Evolutionary conservation across 2,888 invertebrate genomes (phyloP), one percentile per base, ranked within the genome.

Genomic region (Drosophila birchii): DNA sequence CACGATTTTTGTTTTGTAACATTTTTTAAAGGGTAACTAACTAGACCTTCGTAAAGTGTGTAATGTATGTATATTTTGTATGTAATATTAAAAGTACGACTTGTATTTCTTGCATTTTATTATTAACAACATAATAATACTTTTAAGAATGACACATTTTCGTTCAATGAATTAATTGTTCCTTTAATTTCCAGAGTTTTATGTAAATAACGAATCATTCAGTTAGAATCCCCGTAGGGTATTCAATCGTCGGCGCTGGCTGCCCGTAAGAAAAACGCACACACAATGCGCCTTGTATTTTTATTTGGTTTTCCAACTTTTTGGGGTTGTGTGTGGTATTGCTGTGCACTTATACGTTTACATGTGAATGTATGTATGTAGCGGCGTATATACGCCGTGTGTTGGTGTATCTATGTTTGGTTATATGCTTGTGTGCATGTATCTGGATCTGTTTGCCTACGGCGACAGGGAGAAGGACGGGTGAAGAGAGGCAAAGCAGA

Each of bases 221-320:
- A 3, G 0, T 3, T 4, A 9, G 20, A 20, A 34, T 20, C 20
- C 18, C 9, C 9, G 36, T 44, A 66, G 88, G 51, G 59, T 61
- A 78, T 62, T 20, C 7, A n/a, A 1, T 43, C 41, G 58, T 79
- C 80, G 83, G 56, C 66, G 49, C 54, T 34, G 3, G 26, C 14
- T 18, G 26, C 14, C 38, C n/a, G 49, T 45, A 51, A 72, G 67
- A 72, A 75, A 70, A 78, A 79, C 72, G 75, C 64, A 68, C 71
- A 87, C 68, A 71, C 74, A 82, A 71, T 74, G 68, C 79, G 86
- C 84, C 79, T 86, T 76, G 86, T 88, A 78, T 88, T 84, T 84
- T 84, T 84, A 80, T 84, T 88, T 84, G 86, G 88, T 88, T 84
- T 84, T 83, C 88, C 84, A 88, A 84, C 88, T 83, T 84, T 72